Evolutionary conservation across 2,797 vertebrate species (phyloP).

Genomic region (Lagorchestes hirsutus): DNA sequence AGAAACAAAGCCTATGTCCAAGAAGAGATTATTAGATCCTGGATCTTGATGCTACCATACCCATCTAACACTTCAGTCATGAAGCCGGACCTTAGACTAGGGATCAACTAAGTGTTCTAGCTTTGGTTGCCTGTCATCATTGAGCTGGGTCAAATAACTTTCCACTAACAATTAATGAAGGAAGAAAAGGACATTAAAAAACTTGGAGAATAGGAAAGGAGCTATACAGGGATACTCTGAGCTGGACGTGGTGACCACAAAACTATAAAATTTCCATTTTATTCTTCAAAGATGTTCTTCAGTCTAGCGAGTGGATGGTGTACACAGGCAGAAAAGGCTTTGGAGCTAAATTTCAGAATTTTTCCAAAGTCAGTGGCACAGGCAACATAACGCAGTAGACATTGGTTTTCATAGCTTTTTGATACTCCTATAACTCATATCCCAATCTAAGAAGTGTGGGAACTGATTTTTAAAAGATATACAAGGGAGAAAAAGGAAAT

Average conservation of each 20-base stretch:
- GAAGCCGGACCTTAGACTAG: neutral
- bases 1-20: neutral
- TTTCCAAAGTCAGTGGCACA: constrained; percentile 18
- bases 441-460: neutral
- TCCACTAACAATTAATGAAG: neutral
- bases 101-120: constrained; percentile 20
- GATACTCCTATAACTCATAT: constrained; percentile 10
- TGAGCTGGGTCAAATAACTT: neutral
- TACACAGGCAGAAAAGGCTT: neutral
- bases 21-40: neutral
- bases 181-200: constrained; percentile 8
- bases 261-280: neutral
- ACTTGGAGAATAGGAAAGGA: neutral
- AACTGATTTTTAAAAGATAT: constrained; percentile 8
- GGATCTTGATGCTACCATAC: constrained; percentile 17
- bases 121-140: constrained; percentile 34
- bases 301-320: neutral
- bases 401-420: neutral
- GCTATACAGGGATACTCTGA: neutral
- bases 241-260: neutral
- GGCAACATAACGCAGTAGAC: constrained; percentile 37
- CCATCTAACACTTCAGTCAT: neutral
- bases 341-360: constrained; percentile 38
- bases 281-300: constrained; percentile 16
- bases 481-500: neutral